phyloP scores from a whole-genome alignment of 1,140 invertebrate species.

The Aricia agestis region DNA sequence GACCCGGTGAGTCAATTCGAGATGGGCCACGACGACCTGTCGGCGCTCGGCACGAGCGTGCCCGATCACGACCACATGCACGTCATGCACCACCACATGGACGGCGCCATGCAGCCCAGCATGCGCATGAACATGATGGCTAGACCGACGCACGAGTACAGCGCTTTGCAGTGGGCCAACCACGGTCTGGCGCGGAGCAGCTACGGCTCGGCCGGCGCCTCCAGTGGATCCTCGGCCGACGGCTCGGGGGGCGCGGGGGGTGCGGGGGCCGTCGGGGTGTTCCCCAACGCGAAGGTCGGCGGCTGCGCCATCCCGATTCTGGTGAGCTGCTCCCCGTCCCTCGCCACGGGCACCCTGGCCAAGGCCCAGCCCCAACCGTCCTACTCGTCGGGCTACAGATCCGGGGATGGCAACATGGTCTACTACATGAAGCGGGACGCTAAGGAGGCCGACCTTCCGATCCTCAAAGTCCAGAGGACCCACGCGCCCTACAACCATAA shows the following conservation, averaged over 20 bases:
- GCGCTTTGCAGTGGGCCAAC: conserved; percentile 26
- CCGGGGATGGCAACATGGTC: conserved; percentile 37
- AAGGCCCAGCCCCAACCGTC: conserved; percentile 37
- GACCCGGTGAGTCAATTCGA: neutral
- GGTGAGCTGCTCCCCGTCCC: conserved; percentile 58
- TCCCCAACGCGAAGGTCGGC: conserved; percentile 53
- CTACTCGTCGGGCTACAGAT: conserved; percentile 45
- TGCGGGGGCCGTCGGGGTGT: conserved; percentile 48
- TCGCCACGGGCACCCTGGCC: conserved; percentile 55
- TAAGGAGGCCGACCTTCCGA: conserved; percentile 31
- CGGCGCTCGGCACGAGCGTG: conserved; percentile 16
- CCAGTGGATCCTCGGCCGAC: conserved; percentile 15
- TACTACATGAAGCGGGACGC: conserved; percentile 52
- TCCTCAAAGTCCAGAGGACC: conserved; percentile 24
- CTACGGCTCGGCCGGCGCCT: conserved; percentile 18
- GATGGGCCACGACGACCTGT: neutral
- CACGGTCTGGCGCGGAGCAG: conserved; percentile 24
- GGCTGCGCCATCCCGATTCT: conserved; percentile 57
- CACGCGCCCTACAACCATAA: conserved; percentile 31
- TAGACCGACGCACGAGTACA: conserved; percentile 30
- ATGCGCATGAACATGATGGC: conserved; percentile 41
- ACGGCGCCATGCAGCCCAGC: conserved; percentile 38
- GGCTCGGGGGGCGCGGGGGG: conserved; percentile 17
- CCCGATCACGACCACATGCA: conserved; percentile 22
- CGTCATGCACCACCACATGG: conserved; percentile 30